Conservation (phyloP, 2,888 invertebrate species). For the Euzophera pinguis region DNA sequence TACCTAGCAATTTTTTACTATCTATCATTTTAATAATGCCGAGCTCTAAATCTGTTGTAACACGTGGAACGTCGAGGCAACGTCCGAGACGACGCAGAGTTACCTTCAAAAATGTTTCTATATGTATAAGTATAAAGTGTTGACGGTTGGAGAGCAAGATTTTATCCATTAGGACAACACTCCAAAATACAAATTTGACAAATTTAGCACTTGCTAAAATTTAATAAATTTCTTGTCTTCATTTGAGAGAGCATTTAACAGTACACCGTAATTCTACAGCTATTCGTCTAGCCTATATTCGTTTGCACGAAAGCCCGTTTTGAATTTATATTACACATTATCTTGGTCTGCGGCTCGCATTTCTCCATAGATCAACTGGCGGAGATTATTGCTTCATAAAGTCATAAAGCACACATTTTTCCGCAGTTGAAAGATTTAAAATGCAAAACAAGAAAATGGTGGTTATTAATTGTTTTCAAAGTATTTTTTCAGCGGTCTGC, state of each 20-base stretch:
- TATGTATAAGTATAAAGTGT: too few species aligned
- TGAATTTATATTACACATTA: conserved; percentile 66
- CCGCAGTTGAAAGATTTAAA: conserved; percentile 40
- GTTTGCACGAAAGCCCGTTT: conserved; percentile 46
- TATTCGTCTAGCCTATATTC: conserved; percentile 42
- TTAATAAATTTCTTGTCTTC: conserved; percentile 16
- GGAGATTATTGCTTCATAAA: conserved; percentile 49
- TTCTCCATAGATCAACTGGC: conserved; percentile 41
- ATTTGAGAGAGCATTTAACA: conserved; percentile 38
- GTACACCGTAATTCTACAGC: conserved; percentile 38
- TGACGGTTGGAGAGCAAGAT: too few species aligned
- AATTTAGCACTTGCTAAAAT: background rate
- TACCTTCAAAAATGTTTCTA: too few species aligned
- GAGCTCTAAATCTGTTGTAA: conserved; percentile 47
- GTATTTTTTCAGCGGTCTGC: conserved; percentile 44
- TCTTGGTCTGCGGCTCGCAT: conserved; percentile 38
- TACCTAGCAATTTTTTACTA: conserved; percentile 45
- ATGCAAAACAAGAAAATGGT: conserved; percentile 41
- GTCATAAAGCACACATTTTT: conserved; percentile 49
- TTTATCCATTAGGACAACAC: too few species aligned
- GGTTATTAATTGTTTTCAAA: conserved; percentile 54
- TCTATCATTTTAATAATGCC: conserved; percentile 57
- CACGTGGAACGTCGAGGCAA: conserved; percentile 42
- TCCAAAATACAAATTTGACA: too few species aligned
- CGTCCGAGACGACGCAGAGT: conserved; percentile 48